A percentile compares a stretch with the other conserved stretches of the same genome.
phyloP scores from a whole-genome alignment of 2,888 invertebrate species.

The Dione juno region DNA sequence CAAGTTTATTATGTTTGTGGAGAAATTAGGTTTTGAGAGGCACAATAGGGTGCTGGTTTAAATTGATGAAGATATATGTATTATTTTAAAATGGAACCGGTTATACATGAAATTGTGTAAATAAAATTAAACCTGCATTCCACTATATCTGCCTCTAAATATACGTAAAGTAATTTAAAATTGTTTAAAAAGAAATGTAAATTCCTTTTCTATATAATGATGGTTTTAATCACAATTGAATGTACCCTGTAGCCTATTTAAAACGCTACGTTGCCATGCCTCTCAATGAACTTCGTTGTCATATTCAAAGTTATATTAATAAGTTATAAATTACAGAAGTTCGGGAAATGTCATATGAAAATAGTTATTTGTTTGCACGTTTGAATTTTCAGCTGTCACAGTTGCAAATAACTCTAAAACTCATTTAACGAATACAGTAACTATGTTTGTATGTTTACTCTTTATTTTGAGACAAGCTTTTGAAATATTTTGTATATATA shows the following conservation, averaged over 20 bases:
- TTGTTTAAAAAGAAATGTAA: too few relatives aligned
- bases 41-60: too few relatives aligned
- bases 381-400: constrained; percentile 44
- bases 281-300: not conserved
- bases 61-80: too few relatives aligned
- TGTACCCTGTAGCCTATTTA: not conserved
- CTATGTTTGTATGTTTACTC: constrained; percentile 39
- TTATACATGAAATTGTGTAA: too few relatives aligned
- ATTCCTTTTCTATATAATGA: too few relatives aligned
- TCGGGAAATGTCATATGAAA: constrained; percentile 41
- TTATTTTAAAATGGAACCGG: too few relatives aligned
- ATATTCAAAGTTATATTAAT: constrained; percentile 18
- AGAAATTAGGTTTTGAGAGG: too few relatives aligned
- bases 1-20: too few relatives aligned
- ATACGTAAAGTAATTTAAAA: too few relatives aligned
- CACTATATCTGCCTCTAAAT: too few relatives aligned
- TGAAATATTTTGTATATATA: not conserved
- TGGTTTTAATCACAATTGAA: not conserved
- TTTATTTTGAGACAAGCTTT: constrained; percentile 30
- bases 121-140: too few relatives aligned
- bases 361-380: constrained; percentile 43
- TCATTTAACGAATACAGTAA: constrained; percentile 41
- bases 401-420: constrained; percentile 37
- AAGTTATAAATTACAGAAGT: constrained; percentile 38
- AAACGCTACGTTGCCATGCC: not conserved